These are phyloP conservation scores for Bagarius yarrelli DNA, from an alignment of 2,113 vertebrate species.

Conservation along the genomic window DNA sequence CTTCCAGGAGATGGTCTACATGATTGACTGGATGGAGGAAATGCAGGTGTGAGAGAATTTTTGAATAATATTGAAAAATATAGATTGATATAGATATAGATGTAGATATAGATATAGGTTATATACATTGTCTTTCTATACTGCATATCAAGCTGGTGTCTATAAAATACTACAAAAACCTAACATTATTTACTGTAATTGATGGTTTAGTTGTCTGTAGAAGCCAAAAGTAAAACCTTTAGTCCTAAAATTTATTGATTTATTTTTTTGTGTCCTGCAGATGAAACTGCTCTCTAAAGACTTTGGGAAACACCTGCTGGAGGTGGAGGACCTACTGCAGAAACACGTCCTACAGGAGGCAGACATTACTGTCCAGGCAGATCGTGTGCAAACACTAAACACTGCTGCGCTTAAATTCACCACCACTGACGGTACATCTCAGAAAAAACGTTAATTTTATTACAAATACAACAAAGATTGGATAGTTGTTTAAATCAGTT, in stretches of 20 bases:
- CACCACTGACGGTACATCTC: slow-evolving; percentile 77
- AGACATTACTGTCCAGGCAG: slow-evolving; percentile 83
- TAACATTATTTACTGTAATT: neutral
- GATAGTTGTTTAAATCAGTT: neutral
- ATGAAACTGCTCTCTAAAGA: slow-evolving; percentile 85
- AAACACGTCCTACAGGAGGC: slow-evolving; percentile 88
- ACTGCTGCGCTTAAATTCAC: slow-evolving; percentile 83
- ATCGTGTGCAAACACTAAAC: slow-evolving; percentile 85
- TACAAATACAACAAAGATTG: no score
- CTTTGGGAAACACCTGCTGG: slow-evolving; percentile 88
- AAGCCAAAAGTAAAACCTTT: no score
- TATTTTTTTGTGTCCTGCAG: slow-evolving; percentile 55
- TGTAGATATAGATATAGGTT: no score
- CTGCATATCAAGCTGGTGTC: neutral
- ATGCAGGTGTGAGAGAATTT: slow-evolving; percentile 77
- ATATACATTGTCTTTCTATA: neutral
- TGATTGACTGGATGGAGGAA: slow-evolving; percentile 99
- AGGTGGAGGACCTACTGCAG: slow-evolving; percentile 92
- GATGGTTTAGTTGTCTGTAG: neutral
- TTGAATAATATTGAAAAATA: neutral
- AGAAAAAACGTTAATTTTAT: no score
- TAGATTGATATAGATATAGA: neutral
- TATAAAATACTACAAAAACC: no score
- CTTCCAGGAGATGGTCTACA: slow-evolving; percentile 98
- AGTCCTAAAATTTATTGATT: no score